Base-by-base conservation (phyloP, 1,140 invertebrate species). In the Pachypeltis micranthus region DNA sequence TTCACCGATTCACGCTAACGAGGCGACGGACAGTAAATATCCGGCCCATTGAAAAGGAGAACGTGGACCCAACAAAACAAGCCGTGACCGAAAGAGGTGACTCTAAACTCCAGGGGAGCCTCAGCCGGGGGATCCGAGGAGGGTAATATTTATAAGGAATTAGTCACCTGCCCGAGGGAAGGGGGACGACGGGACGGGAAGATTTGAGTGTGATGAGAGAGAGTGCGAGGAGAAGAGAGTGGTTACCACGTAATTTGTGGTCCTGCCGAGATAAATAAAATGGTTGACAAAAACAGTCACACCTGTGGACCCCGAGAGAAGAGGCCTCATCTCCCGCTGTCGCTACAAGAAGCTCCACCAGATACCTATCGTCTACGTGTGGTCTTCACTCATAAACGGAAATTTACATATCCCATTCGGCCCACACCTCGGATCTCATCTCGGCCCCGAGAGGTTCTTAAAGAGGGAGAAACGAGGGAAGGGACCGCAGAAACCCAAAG, bases 381-480 rank as follows among this genome's bases (percentile, higher is more conserved):
- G 57, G 57, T 59, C 57, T 59, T 59, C 57, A 28, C 57, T 59
- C 57, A 59, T 59, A 59, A 59, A 59, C 57, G 57, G 47, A 59
- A 25, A 59, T 59, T 59, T 59, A 59, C 57, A 59, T 59, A 59
- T 25, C 57, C 47, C 57, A 28, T 16, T 31, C 57, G 10, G 57
- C 57, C 29, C 57, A 59, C 23, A 59, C 57, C 57, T n/a, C 19
- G 7, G 12, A 51, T 51, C 21, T 51, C 47, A 51, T 21, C 47
- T n/a, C n/a, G n/a, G n/a, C n/a, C n/a, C n/a, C n/a, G n/a, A n/a
- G n/a, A n/a, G n/a, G n/a, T n/a, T n/a, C n/a, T n/a, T n/a, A n/a
- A n/a, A n/a, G n/a, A n/a, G n/a, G n/a, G n/a, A n/a, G n/a, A n/a
- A n/a, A n/a, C n/a, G n/a, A n/a, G n/a, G n/a, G n/a, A n/a, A n/a